Conservation (phyloP, 2,888 invertebrate genomes). For the Bombyx huttoni region DNA sequence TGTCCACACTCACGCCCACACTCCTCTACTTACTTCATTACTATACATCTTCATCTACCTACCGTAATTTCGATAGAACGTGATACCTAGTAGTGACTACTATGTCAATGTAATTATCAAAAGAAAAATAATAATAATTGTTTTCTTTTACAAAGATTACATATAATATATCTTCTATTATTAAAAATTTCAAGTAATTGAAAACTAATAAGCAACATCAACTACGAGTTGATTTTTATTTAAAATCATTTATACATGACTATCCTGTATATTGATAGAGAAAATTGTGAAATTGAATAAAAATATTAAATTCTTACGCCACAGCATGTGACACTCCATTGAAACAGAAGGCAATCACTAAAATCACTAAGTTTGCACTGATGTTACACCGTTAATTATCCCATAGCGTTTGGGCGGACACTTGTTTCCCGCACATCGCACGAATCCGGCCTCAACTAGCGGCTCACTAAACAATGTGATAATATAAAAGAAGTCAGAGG, state of each 20-base stretch:
- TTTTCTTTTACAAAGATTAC: too few relatives aligned
- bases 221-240: too few relatives aligned
- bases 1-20: background rate
- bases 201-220: too few relatives aligned
- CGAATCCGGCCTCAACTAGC: slow-evolving; percentile 48
- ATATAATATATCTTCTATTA: too few relatives aligned
- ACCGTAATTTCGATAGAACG: too few relatives aligned
- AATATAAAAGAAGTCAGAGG: slow-evolving; percentile 68
- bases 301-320: slow-evolving; percentile 54
- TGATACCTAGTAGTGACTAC: too few relatives aligned
- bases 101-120: too few relatives aligned
- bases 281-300: slow-evolving; percentile 16
- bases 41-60: too few relatives aligned
- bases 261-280: background rate
- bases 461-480: slow-evolving; percentile 63
- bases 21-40: background rate
- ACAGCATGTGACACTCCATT: slow-evolving; percentile 54
- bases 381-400: slow-evolving; percentile 49
- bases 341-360: slow-evolving; percentile 46
- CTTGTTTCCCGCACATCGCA: slow-evolving; percentile 60
- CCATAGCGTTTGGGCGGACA: slow-evolving; percentile 43
- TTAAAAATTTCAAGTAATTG: too few relatives aligned
- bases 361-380: slow-evolving; percentile 52
- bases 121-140: too few relatives aligned
- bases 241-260: too few relatives aligned